A percentile compares a stretch with the other conserved stretches of the same genome.
Conservation (phyloP, 2,113 vertebrate genomes). For the Microtus pennsylvanicus region DNA sequence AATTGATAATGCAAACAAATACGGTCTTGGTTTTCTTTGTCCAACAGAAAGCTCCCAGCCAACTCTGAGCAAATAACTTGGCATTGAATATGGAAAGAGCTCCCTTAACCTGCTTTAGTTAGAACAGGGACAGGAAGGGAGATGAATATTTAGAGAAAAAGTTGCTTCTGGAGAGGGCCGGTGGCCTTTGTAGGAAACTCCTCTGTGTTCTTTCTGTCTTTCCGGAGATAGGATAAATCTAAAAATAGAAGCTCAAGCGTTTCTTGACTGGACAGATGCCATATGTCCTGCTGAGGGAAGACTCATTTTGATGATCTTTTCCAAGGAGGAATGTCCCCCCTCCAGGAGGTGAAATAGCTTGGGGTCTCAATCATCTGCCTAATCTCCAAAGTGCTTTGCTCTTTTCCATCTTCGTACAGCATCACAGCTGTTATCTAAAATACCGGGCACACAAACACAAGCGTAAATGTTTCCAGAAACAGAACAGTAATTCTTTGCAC, state of each 20-base stretch:
- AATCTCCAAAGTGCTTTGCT: conserved; percentile 31
- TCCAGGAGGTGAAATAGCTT: neutral
- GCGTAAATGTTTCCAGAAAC: neutral
- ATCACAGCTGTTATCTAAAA: conserved; percentile 46
- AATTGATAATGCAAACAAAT: neutral
- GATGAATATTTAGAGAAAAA: conserved; percentile 40
- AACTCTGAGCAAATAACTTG: conserved; percentile 16
- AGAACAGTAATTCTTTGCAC: neutral
- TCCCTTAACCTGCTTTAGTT: conserved; percentile 40
- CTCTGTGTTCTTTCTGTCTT: conserved; percentile 53
- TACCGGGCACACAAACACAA: neutral
- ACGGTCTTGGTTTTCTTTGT: neutral
- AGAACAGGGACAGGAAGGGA: conserved; percentile 33
- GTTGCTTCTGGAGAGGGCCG: neutral
- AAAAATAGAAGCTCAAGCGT: conserved; percentile 62
- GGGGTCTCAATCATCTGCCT: conserved; percentile 51
- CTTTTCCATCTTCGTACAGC: conserved; percentile 5
- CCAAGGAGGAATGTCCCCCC: neutral
- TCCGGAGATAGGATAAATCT: conserved; percentile 61
- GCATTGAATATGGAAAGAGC: neutral
- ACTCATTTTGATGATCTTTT: conserved; percentile 74
- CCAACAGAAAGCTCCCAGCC: conserved; percentile 27
- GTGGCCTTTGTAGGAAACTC: conserved; percentile 47
- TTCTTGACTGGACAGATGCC: conserved; percentile 57
- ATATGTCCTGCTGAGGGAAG: conserved; percentile 20